Evolutionary conservation across 1,140 invertebrate species (phyloP).

Genomic region (Pogonognathellus flavescens): DNA sequence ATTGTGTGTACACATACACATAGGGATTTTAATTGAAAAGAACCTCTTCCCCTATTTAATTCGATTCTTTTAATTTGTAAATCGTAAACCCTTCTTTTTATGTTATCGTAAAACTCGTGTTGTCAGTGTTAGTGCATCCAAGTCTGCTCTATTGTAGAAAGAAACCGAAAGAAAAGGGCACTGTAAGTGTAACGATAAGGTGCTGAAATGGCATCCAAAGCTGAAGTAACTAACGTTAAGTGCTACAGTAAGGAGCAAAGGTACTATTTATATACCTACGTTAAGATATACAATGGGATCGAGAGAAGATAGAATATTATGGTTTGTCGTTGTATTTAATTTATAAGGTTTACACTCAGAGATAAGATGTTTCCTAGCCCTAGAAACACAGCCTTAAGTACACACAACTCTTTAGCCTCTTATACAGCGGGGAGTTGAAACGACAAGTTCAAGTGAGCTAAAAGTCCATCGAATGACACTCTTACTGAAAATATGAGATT

Average conservation of each 20-base stretch:
- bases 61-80: neutral
- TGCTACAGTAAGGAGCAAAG: too few relatives aligned
- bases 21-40: neutral
- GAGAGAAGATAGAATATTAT: neutral
- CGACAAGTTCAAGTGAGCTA: constrained; percentile 14
- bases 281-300: neutral
- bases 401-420: neutral
- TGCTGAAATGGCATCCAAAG: too few relatives aligned
- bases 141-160: neutral
- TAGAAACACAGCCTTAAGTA: neutral
- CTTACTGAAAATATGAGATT: neutral
- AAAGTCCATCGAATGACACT: neutral
- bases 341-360: too few relatives aligned
- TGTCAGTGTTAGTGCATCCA: neutral
- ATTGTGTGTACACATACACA: neutral
- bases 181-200: too few relatives aligned
- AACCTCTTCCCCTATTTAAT: neutral
- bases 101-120: neutral
- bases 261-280: too few relatives aligned
- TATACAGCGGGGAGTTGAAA: neutral
- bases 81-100: constrained; percentile 1
- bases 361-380: too few relatives aligned
- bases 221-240: too few relatives aligned
- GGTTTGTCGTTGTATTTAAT: neutral
- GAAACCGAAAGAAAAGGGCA: too few relatives aligned